Percentiles rank a stretch among this genome's conserved stretches.
phyloP scores from a whole-genome alignment of 2,797 vertebrate species.

The Sparidentex hasta region DNA sequence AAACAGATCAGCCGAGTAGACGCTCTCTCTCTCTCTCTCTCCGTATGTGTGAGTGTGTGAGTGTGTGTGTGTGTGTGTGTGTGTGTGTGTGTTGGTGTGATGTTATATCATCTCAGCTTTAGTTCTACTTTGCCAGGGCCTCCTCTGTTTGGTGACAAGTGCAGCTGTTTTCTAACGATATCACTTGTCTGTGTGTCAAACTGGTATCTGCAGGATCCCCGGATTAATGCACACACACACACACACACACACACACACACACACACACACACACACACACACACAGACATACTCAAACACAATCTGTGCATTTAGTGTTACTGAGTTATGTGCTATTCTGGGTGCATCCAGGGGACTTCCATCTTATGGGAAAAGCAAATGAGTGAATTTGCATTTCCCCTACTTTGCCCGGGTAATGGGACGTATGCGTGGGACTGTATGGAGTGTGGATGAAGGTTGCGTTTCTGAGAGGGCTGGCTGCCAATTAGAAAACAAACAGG shows the following conservation, averaged over 20 bases:
- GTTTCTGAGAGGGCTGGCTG: slow-evolving; percentile 32
- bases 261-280: slow-evolving; percentile 16
- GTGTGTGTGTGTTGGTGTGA: slow-evolving; percentile 28
- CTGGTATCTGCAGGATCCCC: slow-evolving; percentile 60
- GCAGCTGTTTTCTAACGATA: slow-evolving; percentile 76
- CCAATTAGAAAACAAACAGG: slow-evolving; percentile 65
- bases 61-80: not conserved
- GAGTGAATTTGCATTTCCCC: slow-evolving; percentile 53
- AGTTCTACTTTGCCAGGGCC: slow-evolving; percentile 57
- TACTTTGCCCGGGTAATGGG: slow-evolving; percentile 57
- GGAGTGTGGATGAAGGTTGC: slow-evolving; percentile 38
- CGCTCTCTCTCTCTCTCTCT: slow-evolving; percentile 20
- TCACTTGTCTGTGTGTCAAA: slow-evolving; percentile 58
- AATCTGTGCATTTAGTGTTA: slow-evolving; percentile 49
- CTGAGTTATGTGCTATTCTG: slow-evolving; percentile 45
- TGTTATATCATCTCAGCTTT: slow-evolving; percentile 76
- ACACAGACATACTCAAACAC: slow-evolving; percentile 9
- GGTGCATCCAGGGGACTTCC: slow-evolving; percentile 52
- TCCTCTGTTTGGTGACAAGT: slow-evolving; percentile 71
- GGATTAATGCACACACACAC: slow-evolving; percentile 49
- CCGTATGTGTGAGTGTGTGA: slow-evolving; percentile 19
- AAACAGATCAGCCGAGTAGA: slow-evolving; percentile 74
- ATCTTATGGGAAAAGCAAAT: slow-evolving; percentile 61
- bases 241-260: slow-evolving; percentile 18
- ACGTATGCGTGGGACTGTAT: slow-evolving; percentile 31